Conservation (phyloP, 2,888 invertebrate genomes). For the Nebria salina region DNA sequence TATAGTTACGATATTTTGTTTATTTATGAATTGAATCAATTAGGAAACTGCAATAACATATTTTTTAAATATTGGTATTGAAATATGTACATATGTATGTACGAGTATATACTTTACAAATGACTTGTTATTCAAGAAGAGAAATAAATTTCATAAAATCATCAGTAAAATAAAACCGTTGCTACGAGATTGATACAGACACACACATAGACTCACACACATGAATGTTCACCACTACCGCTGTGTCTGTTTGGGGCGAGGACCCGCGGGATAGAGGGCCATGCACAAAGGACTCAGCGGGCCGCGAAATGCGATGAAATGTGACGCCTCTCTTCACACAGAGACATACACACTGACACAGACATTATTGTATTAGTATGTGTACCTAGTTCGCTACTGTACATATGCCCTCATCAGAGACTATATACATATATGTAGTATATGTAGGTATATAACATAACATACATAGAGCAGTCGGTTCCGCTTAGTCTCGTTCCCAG, state of each 20-base stretch:
- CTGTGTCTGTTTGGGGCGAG: constrained; percentile 21
- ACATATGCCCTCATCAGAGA: constrained; percentile 12
- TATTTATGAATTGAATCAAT: too few species aligned
- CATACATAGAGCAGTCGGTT: not conserved
- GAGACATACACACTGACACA: constrained; percentile 53
- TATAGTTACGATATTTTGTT: too few species aligned
- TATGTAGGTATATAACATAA: constrained; percentile 13
- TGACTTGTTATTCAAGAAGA: not conserved
- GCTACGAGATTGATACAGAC: not conserved
- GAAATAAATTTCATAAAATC: not conserved
- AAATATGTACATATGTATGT: too few species aligned
- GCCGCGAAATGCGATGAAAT: constrained; percentile 67
- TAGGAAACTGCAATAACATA: too few species aligned
- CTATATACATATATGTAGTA: constrained; percentile 11
- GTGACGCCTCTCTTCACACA: constrained; percentile 58
- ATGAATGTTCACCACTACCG: not conserved
- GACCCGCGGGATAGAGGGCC: constrained; percentile 16
- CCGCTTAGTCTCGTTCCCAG: not conserved
- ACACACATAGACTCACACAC: not conserved
- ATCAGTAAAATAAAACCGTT: not conserved
- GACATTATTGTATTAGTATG: constrained; percentile 7
- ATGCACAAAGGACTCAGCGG: constrained; percentile 62
- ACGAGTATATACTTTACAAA: too few species aligned
- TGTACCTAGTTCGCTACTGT: constrained; percentile 18
- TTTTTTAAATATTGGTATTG: too few species aligned